phyloP scores from a whole-genome alignment of 2,797 vertebrate species.

The Amblyopsis hoosieri region DNA sequence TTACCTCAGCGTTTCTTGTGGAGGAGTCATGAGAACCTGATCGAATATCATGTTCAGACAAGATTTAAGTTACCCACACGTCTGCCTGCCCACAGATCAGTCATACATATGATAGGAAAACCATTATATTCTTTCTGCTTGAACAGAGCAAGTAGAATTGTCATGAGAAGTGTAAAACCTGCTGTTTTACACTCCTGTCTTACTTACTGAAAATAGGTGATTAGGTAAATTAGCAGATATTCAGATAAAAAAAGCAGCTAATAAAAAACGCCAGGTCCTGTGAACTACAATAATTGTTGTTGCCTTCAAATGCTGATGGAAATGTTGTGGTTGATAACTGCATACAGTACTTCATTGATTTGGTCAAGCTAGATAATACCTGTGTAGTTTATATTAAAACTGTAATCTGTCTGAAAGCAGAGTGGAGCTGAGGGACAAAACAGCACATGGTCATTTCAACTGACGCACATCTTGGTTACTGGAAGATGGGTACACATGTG shows the following conservation, averaged over 20 bases:
- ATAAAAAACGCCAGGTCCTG: conserved; percentile 29
- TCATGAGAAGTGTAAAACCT: conserved; percentile 8
- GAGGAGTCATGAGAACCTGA: conserved; percentile 62
- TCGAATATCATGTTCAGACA: conserved; percentile 60
- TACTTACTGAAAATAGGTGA: conserved; percentile 31
- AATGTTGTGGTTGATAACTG: conserved; percentile 28
- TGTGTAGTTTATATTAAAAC: background rate
- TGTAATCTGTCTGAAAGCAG: conserved; percentile 8
- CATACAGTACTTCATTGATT: conserved; percentile 14
- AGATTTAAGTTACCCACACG: conserved; percentile 45
- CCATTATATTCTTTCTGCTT: conserved; percentile 33
- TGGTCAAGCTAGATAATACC: conserved; percentile 7
- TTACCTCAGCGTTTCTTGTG: conserved; percentile 55
- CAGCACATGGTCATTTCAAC: background rate
- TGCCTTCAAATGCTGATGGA: conserved; percentile 28
- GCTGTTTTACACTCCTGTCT: conserved; percentile 1
- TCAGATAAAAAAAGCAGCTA: conserved; percentile 32
- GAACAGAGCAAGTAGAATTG: conserved; percentile 24
- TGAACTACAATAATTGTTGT: conserved; percentile 15
- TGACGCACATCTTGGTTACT: background rate
- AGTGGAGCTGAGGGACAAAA: background rate
- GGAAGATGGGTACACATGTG: background rate
- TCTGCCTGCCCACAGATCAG: conserved; percentile 26
- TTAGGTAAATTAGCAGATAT: conserved; percentile 41
- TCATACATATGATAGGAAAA: conserved; percentile 30